Conservation (phyloP, 2,888 invertebrate genomes). For the Stictocephala bisonia region DNA sequence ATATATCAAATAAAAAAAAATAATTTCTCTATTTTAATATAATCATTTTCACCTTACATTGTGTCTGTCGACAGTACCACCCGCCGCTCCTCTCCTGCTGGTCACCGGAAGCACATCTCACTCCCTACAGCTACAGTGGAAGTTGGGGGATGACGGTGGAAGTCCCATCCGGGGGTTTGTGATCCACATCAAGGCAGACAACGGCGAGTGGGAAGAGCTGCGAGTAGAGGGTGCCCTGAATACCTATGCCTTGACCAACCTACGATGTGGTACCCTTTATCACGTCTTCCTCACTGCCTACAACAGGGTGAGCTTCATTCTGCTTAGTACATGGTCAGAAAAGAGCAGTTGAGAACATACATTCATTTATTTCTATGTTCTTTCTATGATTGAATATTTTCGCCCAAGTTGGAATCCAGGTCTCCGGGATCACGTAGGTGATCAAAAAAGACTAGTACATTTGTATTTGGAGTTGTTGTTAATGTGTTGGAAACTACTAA, state of each 20-base stretch:
- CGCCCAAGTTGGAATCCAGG: no score
- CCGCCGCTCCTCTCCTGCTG: conserved; percentile 61
- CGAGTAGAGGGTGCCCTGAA: conserved; percentile 58
- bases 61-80: conserved; percentile 63
- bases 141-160: conserved; percentile 62
- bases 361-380: no score
- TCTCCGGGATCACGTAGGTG: no score
- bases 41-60: no score
- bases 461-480: no score
- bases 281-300: conserved; percentile 52
- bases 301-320: conserved; percentile 25
- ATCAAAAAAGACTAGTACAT: no score
- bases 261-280: conserved; percentile 61
- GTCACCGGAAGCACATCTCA: conserved; percentile 61
- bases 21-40: no score
- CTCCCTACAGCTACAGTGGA: conserved; percentile 63
- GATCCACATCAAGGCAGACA: conserved; percentile 60
- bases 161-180: conserved; percentile 62
- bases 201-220: conserved; percentile 60
- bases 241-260: conserved; percentile 58
- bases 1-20: no score
- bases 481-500: no score
- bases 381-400: no score
- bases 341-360: no score
- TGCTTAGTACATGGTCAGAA: no score